These are phyloP conservation scores for Jaculus jaculus DNA, from an alignment of 2,113 vertebrate species.

Conservation along the genomic window DNA sequence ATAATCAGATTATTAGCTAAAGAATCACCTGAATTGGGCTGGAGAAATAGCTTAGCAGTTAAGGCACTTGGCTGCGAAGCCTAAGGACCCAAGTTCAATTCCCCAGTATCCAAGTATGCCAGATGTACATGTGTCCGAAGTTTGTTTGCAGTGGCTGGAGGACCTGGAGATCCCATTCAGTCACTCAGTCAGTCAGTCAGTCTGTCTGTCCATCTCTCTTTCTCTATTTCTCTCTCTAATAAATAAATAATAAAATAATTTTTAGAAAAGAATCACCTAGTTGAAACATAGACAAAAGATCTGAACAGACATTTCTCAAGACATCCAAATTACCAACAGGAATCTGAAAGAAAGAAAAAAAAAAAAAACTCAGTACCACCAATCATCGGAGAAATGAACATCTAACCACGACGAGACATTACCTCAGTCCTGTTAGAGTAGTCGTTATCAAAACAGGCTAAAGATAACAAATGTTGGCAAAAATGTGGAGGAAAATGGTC, in stretches of 20 bases:
- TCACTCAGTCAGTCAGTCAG: no score
- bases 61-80: no score
- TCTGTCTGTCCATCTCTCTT: no score
- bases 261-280: no score
- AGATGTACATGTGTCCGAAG: no score
- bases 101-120: no score
- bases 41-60: not conserved
- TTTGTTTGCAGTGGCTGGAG: no score
- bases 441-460: not conserved
- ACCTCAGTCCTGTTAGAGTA: not conserved
- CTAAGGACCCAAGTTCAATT: no score
- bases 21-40: not conserved
- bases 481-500: not conserved
- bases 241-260: no score
- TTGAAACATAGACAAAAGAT: not conserved
- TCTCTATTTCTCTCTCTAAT: no score
- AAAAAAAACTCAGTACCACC: not conserved
- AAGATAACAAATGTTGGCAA: not conserved
- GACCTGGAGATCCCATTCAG: no score
- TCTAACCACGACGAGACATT: not conserved
- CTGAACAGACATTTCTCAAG: not conserved
- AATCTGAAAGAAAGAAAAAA: not conserved
- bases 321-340: not conserved
- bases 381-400: not conserved
- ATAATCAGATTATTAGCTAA: not conserved